Conservation (phyloP, 2,888 invertebrate species). For the Conomelus anceps region DNA sequence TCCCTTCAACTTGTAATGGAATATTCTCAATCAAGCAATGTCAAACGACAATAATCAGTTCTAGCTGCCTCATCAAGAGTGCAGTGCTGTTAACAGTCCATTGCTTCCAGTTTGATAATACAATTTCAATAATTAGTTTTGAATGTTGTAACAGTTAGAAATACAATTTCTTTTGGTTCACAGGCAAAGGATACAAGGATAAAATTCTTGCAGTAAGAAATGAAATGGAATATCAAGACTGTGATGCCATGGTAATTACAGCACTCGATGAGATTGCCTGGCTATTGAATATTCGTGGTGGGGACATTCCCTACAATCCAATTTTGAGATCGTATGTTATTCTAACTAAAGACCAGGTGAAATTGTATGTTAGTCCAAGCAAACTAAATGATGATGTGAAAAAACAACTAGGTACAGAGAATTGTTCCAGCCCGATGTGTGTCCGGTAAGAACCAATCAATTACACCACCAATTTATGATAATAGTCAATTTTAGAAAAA, state of each 20-base stretch:
- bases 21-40: no score
- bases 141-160: neutral
- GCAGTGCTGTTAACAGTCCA: no score
- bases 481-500: no score
- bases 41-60: no score
- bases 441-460: slow-evolving; percentile 56
- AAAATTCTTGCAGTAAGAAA: slow-evolving; percentile 63
- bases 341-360: slow-evolving; percentile 56
- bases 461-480: no score
- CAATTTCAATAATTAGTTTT: no score
- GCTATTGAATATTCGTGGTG: slow-evolving; percentile 80
- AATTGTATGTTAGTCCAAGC: slow-evolving; percentile 61
- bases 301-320: slow-evolving; percentile 74
- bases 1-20: no score
- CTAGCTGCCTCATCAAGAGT: no score
- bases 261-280: slow-evolving; percentile 84
- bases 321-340: slow-evolving; percentile 70
- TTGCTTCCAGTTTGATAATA: no score
- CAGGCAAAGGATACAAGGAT: slow-evolving; percentile 64
- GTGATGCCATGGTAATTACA: slow-evolving; percentile 75
- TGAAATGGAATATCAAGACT: slow-evolving; percentile 54
- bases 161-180: slow-evolving; percentile 2
- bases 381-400: slow-evolving; percentile 50
- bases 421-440: slow-evolving; percentile 53
- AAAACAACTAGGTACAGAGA: slow-evolving; percentile 48